Evolutionary conservation across 2,888 invertebrate species (phyloP), one percentile per base, ranked within the genome.

Genomic region (Graphium colonna): DNA sequence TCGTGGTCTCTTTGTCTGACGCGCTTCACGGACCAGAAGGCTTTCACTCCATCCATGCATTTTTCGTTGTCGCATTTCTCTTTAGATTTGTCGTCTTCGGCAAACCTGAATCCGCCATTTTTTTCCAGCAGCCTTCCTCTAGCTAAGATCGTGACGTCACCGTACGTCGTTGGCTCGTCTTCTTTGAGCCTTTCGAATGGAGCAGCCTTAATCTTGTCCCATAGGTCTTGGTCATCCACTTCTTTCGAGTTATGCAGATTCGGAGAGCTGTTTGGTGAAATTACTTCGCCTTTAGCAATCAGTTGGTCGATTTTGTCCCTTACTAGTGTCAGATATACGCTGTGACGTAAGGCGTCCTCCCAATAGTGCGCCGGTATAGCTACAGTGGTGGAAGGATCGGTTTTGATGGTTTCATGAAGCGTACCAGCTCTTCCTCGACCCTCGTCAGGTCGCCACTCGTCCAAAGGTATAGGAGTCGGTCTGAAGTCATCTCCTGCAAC

Each of bases 1-100:
- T 69, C 89, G 0, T 75, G 72, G 62, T 92, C 92, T 52, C 92
- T 87, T 71, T 94, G 94, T 39, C 94, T 80, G 48, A 93, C 91
- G 48, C 94, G 90, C 75, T 93, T 93, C 2, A 94, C 93, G 0
- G 92, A 92, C 94, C 94, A 94, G 52, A 92, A 73, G 0, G 94
- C 94, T 65, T 92, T 84, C 3, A 92, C 84, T 31, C 82, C 83
- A 57, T 90, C 85, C 60, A 79, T 83, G 57, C 92, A 91, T 59
- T 85, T 85, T 21, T 90, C 87, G 39, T 88, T 71, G 16, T 58
- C 62, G 61, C 87, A 87, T 53, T 78, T 82, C 39, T 75, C 73
- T 55, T 70, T 73, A 1, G 73, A 65, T 42, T 63, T 66, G 36
- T 85, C 77, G 55, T 86, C 86, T 67, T 92, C 92, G 0, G 91